Evolutionary conservation across 2,113 vertebrate genomes (phyloP).

Genomic region (Oreochromis niloticus): DNA sequence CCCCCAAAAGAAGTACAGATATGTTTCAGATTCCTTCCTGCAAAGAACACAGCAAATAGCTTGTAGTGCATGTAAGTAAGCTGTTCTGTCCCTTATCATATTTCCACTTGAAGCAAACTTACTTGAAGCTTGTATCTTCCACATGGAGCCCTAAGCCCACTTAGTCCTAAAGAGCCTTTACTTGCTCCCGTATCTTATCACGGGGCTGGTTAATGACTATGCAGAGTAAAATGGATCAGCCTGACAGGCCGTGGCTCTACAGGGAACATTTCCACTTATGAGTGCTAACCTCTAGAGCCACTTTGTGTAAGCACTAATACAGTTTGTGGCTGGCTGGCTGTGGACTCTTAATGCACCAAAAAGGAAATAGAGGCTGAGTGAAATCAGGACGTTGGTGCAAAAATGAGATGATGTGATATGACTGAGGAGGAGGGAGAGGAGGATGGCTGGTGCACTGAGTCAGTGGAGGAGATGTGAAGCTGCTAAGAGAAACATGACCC

Average conservation of each 20-base stretch:
- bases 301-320: constrained; percentile 31
- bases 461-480: constrained; percentile 16
- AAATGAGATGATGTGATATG: constrained; percentile 22
- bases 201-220: constrained; percentile 44
- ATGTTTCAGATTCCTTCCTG: not conserved
- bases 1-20: not conserved
- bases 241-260: constrained; percentile 36
- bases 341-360: constrained; percentile 38
- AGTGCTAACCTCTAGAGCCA: constrained; percentile 40
- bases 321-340: constrained; percentile 13
- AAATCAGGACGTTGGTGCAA: constrained; percentile 24
- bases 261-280: constrained; percentile 51
- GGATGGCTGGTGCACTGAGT: not conserved
- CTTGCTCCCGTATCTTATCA: constrained; percentile 36
- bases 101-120: not conserved
- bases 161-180: constrained; percentile 22
- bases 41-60: not conserved
- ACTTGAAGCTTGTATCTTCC: not conserved
- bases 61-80: not conserved
- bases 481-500: constrained; percentile 37
- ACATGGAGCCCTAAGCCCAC: not conserved
- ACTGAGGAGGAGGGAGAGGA: not conserved
- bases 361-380: not conserved
- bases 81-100: not conserved
- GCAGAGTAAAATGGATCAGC: constrained; percentile 53